Percentiles rank a stretch among this genome's conserved stretches.
These are phyloP conservation scores for Cantharis rufa DNA, from an alignment of 2,888 invertebrate species.

Conservation along the genomic window DNA sequence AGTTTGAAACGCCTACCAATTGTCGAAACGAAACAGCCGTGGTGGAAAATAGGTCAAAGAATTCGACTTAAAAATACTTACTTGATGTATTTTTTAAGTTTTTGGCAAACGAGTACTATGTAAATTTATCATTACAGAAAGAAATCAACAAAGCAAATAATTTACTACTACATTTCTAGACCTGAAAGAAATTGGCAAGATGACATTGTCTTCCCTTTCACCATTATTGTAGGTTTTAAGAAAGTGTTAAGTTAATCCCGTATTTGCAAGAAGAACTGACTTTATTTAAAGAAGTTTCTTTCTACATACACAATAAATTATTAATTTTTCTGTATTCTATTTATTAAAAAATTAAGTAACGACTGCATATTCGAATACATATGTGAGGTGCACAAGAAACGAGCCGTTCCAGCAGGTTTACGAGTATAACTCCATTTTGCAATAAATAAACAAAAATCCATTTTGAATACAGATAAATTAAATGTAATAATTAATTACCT, in stretches of 20 bases:
- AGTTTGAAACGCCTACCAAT: not conserved
- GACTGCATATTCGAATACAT: not conserved
- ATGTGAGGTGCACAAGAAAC: not conserved
- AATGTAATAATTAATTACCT: constrained; percentile 45
- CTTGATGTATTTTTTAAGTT: not conserved
- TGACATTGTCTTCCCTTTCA: not conserved
- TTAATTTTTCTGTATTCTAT: not conserved
- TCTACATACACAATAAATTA: not conserved
- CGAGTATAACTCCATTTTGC: not conserved
- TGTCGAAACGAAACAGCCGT: not conserved
- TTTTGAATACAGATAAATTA: not conserved
- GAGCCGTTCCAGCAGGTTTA: not conserved
- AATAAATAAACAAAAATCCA: not conserved
- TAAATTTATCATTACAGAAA: not conserved
- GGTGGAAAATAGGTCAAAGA: not conserved
- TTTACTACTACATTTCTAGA: not conserved
- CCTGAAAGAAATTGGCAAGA: not conserved
- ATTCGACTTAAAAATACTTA: not conserved
- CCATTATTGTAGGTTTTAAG: not conserved
- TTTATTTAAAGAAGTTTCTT: not conserved
- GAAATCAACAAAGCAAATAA: not conserved
- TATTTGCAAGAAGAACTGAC: not conserved
- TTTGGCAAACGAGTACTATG: not conserved
- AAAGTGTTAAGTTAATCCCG: not conserved
- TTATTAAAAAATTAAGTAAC: not conserved